Conservation (phyloP, 1,140 invertebrate species). For the Leptinotarsa texana region DNA sequence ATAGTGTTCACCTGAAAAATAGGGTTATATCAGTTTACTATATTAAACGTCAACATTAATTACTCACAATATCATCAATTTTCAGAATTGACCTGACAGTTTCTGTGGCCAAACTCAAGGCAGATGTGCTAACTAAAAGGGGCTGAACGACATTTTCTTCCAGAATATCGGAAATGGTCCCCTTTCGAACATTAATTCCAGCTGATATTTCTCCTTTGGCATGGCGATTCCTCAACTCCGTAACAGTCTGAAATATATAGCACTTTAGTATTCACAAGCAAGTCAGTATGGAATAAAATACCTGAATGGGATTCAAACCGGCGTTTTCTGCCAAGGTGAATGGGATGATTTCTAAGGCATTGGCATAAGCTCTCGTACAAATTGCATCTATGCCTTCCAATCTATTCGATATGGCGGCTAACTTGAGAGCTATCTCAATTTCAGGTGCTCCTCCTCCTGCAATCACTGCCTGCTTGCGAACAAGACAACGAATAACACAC, state of each 20-base stretch:
- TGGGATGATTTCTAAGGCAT: constrained; percentile 96
- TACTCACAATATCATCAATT: constrained; percentile 93
- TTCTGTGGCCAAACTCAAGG: constrained; percentile 93
- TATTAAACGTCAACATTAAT: neutral
- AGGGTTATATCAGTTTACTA: neutral
- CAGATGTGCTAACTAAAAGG: constrained; percentile 90
- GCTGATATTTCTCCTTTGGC: constrained; percentile 79
- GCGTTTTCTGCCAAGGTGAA: constrained; percentile 99
- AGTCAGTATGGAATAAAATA: constrained; percentile 9
- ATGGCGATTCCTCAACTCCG: constrained; percentile 93
- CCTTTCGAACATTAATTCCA: constrained; percentile 97
- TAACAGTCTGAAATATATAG: constrained; percentile 75
- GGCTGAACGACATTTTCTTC: constrained; percentile 99
- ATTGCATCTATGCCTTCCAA: constrained; percentile 92
- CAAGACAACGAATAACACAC: constrained; percentile 93
- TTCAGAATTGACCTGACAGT: constrained; percentile 97
- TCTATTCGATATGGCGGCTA: constrained; percentile 82
- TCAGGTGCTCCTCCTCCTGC: constrained; percentile 97
- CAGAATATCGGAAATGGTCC: constrained; percentile 93
- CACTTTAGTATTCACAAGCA: neutral
- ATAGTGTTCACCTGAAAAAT: constrained; percentile 57
- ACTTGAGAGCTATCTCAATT: constrained; percentile 85
- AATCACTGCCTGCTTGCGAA: constrained; percentile 88
- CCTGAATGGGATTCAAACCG: constrained; percentile 92
- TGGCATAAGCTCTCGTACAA: constrained; percentile 92